A percentile compares a stretch with the other conserved stretches of the same genome.
These are phyloP conservation scores for Rotaria socialis DNA, from an alignment of 2,888 invertebrate genomes.

Conservation along the genomic window DNA sequence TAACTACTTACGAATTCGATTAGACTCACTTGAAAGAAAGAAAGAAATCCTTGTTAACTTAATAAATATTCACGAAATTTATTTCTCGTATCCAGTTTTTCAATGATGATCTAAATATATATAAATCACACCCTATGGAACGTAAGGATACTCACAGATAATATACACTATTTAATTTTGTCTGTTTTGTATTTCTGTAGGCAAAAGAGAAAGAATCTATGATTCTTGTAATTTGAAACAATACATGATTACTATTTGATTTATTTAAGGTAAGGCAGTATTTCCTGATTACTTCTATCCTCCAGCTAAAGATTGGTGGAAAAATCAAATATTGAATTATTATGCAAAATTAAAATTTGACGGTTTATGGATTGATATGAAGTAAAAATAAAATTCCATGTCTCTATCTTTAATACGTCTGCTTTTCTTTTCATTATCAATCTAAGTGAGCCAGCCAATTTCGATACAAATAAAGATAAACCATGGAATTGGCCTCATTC, in stretches of 20 bases:
- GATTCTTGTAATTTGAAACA: not conserved
- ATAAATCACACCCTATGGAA: no score
- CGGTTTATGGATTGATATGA: conserved; percentile 50
- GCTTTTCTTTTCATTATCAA: not conserved
- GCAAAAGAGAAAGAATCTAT: no score
- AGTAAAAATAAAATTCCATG: conserved; percentile 34
- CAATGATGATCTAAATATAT: no score
- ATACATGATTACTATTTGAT: no score
- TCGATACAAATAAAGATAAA: conserved; percentile 45
- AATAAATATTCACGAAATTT: no score
- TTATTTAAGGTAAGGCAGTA: conserved; percentile 47
- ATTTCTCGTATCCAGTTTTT: no score
- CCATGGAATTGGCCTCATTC: conserved; percentile 45
- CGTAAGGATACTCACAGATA: no score
- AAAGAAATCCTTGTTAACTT: no score
- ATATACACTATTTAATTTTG: no score
- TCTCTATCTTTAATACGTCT: not conserved
- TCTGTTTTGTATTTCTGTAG: no score
- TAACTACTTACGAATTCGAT: no score
- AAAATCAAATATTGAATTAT: conserved; percentile 49
- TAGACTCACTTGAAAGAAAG: no score
- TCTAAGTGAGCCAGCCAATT: conserved; percentile 58
- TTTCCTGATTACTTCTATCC: conserved; percentile 52
- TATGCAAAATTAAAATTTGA: conserved; percentile 49
- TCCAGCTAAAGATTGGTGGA: conserved; percentile 50